phyloP scores from a whole-genome alignment of 2,888 invertebrate species.

The Willowsia nigromaculata region DNA sequence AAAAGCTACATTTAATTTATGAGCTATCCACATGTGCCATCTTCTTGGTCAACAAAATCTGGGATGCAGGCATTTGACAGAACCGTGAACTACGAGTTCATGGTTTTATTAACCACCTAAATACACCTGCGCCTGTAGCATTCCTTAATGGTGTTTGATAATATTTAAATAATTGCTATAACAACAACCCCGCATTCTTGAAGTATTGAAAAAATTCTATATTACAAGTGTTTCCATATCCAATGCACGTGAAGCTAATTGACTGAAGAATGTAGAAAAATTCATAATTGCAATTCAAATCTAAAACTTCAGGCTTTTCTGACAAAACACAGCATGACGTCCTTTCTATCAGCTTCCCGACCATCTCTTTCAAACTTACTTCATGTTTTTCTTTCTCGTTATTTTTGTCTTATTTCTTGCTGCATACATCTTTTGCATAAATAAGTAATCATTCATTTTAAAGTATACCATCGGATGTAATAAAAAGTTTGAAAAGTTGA shows the following conservation, averaged over 20 bases:
- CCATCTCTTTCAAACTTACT: neutral
- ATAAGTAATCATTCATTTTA: neutral
- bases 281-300: neutral
- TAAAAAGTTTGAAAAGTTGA: neutral
- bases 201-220: no score
- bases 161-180: no score
- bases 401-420: neutral
- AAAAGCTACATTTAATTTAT: neutral
- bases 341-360: neutral
- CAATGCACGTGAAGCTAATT: neutral
- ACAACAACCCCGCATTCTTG: no score
- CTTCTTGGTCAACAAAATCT: neutral
- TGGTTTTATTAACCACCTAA: no score
- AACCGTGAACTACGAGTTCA: no score
- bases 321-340: neutral
- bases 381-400: neutral
- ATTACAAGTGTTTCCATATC: neutral
- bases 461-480: neutral
- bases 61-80: neutral
- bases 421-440: constrained; percentile 25
- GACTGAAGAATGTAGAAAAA: neutral
- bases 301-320: neutral
- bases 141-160: no score
- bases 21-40: neutral
- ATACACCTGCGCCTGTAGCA: no score